Conservation (phyloP, 2,113 vertebrate species). For the Abramis brama region DNA sequence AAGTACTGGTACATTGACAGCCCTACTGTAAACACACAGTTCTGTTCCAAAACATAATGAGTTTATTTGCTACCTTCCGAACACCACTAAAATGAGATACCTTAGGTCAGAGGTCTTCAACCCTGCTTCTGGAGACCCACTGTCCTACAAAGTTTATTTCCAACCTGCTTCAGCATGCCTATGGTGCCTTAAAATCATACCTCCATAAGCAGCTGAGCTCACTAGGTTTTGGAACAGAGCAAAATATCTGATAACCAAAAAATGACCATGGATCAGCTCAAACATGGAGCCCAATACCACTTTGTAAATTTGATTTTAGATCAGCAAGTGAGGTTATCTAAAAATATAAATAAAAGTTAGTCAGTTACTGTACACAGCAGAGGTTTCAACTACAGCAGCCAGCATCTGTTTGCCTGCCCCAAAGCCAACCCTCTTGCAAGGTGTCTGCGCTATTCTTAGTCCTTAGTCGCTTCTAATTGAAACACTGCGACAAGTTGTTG, state of each 20-base stretch:
- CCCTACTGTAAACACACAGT: neutral
- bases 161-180: neutral
- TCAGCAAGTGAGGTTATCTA: neutral
- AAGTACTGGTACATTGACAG: no score
- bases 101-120: neutral
- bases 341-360: conserved; percentile 13
- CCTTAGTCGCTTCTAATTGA: conserved; percentile 66
- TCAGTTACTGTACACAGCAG: conserved; percentile 12
- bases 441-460: conserved; percentile 60
- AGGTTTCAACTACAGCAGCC: conserved; percentile 1
- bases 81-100: neutral
- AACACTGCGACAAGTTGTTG: conserved; percentile 64
- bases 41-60: neutral
- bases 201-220: neutral
- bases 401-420: conserved; percentile 25
- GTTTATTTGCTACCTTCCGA: neutral
- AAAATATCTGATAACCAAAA: neutral
- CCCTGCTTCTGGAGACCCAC: no score
- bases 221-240: neutral
- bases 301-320: neutral
- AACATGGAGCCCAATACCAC: neutral
- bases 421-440: conserved; percentile 42
- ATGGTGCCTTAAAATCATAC: neutral
- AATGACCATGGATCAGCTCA: neutral
- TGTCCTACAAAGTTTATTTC: no score